phyloP scores from a whole-genome alignment of 2,797 vertebrate species.

The Nyctalus aviator region DNA sequence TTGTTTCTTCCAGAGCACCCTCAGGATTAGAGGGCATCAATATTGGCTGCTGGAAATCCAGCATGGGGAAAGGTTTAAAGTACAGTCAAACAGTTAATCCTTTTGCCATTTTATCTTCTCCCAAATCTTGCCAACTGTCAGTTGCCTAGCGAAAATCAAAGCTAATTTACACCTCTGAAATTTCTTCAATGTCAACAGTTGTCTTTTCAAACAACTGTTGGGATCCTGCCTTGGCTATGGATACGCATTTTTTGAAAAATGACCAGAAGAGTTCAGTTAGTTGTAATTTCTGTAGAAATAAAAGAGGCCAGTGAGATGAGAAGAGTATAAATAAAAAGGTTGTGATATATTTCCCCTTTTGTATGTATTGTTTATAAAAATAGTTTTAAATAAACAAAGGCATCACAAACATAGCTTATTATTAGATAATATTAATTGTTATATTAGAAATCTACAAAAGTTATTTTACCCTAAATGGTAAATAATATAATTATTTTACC shows the following conservation, averaged over 20 bases:
- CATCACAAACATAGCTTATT: neutral
- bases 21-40: neutral
- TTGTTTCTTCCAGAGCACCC: neutral
- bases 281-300: conserved; percentile 53
- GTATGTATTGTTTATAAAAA: neutral
- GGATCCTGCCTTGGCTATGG: neutral
- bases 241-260: conserved; percentile 32
- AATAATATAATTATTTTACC: too few species aligned
- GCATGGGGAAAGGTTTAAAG: neutral
- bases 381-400: neutral
- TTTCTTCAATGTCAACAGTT: conserved; percentile 5
- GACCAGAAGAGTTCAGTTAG: conserved; percentile 46
- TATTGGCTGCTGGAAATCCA: neutral
- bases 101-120: conserved; percentile 13
- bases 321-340: neutral
- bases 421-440: neutral
- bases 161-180: conserved; percentile 63
- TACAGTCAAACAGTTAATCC: neutral
- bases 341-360: neutral
- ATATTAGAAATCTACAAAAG: neutral
- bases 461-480: neutral
- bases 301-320: neutral
- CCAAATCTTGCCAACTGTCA: conserved; percentile 52
- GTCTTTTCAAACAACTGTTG: conserved; percentile 39
- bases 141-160: conserved; percentile 49